phyloP scores from a whole-genome alignment of 2,113 vertebrate genomes.

The Promerops cafer region DNA sequence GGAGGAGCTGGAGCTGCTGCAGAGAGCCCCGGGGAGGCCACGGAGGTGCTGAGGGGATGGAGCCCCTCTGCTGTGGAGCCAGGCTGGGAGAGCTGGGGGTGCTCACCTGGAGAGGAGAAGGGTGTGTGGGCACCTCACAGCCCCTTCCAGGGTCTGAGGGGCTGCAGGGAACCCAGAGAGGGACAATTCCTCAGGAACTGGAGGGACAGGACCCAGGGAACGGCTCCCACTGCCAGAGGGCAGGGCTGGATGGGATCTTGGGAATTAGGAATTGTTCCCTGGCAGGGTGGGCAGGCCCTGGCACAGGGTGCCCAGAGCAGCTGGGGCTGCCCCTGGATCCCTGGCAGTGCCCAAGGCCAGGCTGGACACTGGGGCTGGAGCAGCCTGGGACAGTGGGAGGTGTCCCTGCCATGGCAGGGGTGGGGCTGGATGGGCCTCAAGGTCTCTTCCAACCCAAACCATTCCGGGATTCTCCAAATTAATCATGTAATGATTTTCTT shows the following conservation, averaged over 20 bases:
- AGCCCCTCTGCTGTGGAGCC: neutral
- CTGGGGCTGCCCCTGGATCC: neutral
- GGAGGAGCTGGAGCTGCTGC: neutral
- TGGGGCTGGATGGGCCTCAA: fast-evolving
- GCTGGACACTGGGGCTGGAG: neutral
- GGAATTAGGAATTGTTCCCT: neutral
- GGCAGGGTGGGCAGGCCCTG: neutral
- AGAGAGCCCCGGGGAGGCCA: neutral
- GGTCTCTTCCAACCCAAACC: fast-evolving
- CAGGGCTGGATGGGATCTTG: neutral
- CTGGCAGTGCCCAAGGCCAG: neutral
- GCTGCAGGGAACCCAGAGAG: neutral
- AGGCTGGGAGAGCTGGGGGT: neutral
- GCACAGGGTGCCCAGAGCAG: neutral
- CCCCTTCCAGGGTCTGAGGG: neutral
- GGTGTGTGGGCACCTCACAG: neutral
- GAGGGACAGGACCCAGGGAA: neutral
- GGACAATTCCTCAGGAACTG: neutral
- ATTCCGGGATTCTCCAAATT: neutral
- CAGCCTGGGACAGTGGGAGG: neutral
- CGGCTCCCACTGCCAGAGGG: neutral
- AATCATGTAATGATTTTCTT: neutral
- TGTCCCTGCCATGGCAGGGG: neutral
- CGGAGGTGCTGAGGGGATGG: too few species aligned
- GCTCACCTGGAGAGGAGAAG: neutral